Base-by-base conservation (phyloP, 2,797 vertebrate species). In the Pipistrellus nathusii region DNA sequence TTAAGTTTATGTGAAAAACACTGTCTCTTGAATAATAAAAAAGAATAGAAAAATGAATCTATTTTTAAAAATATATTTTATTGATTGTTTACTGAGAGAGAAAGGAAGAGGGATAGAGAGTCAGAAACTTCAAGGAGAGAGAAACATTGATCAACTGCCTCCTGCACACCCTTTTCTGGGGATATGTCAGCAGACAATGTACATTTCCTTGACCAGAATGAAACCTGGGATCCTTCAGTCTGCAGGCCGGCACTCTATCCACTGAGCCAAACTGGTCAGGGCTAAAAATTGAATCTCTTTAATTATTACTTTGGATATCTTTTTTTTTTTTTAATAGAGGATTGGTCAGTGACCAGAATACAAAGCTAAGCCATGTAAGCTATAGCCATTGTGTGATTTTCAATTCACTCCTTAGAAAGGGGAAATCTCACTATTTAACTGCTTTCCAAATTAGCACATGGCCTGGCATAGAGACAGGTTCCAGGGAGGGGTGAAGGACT, bases 1-100 rank as follows among this genome's bases (percentile, higher is more conserved):
- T 91, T 88, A 89, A 62, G 18, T 48, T n/a, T 87, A 41, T 72
- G 17, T 86, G 83, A 88, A 21, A 91, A 66, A 38, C 38, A 78
- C 17, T 75, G 17, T 82, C 95, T 68, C 48, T 71, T 93, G 83
- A 93, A 85, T 92, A 94, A 84, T 57, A 94, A 94, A 80, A 91
- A 83, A 71, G 13, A 62, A 78, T 88, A 69, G 72, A 64, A 94
- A 85, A 94, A 92, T 90, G 27, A 77, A 72, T 64, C 35, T 48
- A 23, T 68, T 90, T 85, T 44, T 11, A 44, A 44, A 44, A 11
- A 44, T 44, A 44, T 44, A 44, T 44, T 44, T 44, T 11, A 44
- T 44, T 44, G 44, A 44, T 44, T 44, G 44, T 44, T 44, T 44
- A 44, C 8, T 11, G 44, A 44, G 44, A 44, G 44, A 44, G 44